Conservation (phyloP, 2,797 vertebrate species). For the Parotocinclus haroldoi region DNA sequence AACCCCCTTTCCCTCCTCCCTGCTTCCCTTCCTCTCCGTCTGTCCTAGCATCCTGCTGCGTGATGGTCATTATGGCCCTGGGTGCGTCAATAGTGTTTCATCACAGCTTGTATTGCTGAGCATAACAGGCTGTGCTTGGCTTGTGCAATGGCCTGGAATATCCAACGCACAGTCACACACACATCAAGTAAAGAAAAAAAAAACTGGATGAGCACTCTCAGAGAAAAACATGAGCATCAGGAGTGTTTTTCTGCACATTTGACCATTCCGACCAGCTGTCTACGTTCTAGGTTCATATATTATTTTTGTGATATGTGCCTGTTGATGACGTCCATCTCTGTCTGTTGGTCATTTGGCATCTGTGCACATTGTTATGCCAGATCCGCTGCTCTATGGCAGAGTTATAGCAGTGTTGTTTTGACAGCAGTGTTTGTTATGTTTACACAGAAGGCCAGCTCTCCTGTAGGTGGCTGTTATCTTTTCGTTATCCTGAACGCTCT, state of each 20-base stretch:
- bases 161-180: conserved; percentile 12
- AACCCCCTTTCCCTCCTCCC: conserved; percentile 14
- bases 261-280: conserved; percentile 17
- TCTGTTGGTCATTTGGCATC: background rate
- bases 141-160: conserved; percentile 14
- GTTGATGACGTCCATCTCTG: conserved; percentile 6
- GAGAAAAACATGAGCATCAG: conserved; percentile 3
- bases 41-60: conserved; percentile 13
- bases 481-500: background rate
- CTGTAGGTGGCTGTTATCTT: conserved; percentile 12
- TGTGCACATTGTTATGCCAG: background rate
- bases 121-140: conserved; percentile 32
- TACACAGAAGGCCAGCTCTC: conserved; percentile 31
- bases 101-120: conserved; percentile 35
- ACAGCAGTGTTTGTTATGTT: conserved; percentile 35
- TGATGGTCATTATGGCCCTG: background rate
- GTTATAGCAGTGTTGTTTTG: conserved; percentile 21
- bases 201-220: conserved; percentile 3
- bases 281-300: background rate
- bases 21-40: conserved; percentile 21
- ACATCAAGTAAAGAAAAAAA: conserved; percentile 5
- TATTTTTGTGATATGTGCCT: background rate
- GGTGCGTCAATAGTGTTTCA: conserved; percentile 31
- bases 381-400: background rate
- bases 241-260: conserved; percentile 4